phyloP scores from a whole-genome alignment of 2,888 invertebrate genomes.

The Hoplodrina blanda region DNA sequence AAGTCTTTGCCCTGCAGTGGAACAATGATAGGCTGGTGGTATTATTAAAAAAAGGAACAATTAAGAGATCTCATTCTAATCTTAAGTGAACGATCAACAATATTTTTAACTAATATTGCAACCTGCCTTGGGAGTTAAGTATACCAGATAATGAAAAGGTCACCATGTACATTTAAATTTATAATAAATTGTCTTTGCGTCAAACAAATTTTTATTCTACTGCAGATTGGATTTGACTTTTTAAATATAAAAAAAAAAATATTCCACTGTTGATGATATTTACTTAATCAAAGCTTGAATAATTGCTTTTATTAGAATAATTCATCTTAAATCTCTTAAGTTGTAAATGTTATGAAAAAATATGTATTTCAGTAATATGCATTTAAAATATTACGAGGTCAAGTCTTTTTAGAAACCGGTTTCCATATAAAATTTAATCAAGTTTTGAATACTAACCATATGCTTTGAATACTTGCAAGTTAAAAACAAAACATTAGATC shows the following conservation, averaged over 20 bases:
- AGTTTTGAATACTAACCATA: no score
- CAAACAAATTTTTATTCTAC: neutral
- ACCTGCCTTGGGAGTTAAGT: neutral
- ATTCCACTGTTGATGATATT: neutral
- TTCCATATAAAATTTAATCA: neutral
- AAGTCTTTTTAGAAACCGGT: constrained; percentile 3
- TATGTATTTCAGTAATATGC: neutral
- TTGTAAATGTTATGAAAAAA: constrained; percentile 6
- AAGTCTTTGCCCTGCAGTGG: no score
- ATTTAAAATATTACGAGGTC: constrained; percentile 29
- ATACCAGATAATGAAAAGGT: neutral
- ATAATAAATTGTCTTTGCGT: neutral
- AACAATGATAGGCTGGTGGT: no score
- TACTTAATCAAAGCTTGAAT: constrained; percentile 1
- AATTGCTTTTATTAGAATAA: neutral
- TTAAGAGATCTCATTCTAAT: neutral
- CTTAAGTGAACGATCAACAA: neutral
- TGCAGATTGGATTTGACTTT: neutral
- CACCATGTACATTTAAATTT: constrained; percentile 1
- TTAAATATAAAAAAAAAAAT: neutral
- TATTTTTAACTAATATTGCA: constrained; percentile 19
- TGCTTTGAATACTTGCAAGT: constrained; percentile 5
- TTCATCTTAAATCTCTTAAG: neutral
- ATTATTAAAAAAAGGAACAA: neutral
- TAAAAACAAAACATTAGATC: constrained; percentile 38